These are phyloP conservation scores for Craseonycteris thonglongyai DNA, from an alignment of 2,113 vertebrate genomes.

Conservation along the genomic window DNA sequence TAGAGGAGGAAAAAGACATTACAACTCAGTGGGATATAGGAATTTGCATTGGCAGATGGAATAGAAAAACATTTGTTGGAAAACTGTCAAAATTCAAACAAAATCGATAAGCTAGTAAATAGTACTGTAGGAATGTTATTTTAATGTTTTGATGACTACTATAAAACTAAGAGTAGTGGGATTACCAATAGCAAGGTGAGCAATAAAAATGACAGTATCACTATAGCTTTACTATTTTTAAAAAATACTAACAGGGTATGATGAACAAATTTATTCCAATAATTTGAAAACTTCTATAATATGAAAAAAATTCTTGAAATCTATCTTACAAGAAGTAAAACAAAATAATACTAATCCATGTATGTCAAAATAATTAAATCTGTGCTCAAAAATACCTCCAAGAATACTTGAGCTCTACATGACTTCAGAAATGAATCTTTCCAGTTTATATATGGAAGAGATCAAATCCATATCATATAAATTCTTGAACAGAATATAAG, in stretches of 20 bases:
- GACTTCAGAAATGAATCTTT: background rate
- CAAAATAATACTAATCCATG: background rate
- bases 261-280: background rate
- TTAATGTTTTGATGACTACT: background rate
- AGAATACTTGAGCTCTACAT: background rate
- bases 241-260: background rate
- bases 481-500: background rate
- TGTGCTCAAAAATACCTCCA: background rate
- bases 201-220: background rate
- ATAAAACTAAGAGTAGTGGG: background rate
- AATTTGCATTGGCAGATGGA: background rate
- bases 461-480: background rate
- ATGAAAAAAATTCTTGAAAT: background rate
- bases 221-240: background rate
- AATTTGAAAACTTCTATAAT: background rate
- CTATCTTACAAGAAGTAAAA: background rate
- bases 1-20: background rate
- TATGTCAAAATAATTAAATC: background rate
- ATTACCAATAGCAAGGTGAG: background rate
- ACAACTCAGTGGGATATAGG: background rate
- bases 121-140: background rate
- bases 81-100: background rate
- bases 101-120: background rate
- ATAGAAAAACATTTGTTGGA: background rate
- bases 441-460: background rate